These are phyloP conservation scores for Coreoperca whiteheadi DNA, from an alignment of 2,113 vertebrate species.

Conservation along the genomic window DNA sequence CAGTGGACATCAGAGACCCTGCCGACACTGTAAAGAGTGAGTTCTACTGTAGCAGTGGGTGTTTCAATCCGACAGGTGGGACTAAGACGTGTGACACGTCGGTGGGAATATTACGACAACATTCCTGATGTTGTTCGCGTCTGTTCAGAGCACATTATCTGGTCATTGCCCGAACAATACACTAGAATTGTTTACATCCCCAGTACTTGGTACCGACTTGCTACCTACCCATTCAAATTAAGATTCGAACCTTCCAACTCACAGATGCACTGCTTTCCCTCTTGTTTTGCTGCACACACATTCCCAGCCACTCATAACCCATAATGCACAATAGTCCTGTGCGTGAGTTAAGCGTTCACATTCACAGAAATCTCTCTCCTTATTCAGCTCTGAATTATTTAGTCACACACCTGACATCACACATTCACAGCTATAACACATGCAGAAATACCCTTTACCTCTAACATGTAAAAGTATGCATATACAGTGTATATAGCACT, in stretches of 20 bases:
- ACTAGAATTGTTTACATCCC: background rate
- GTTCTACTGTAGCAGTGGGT: background rate
- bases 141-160: background rate
- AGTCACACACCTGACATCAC: background rate
- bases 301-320: background rate
- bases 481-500: background rate
- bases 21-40: background rate
- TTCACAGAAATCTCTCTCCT: background rate
- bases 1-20: background rate
- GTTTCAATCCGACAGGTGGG: background rate
- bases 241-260: background rate
- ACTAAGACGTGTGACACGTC: background rate
- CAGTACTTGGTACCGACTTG: background rate
- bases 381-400: constrained; percentile 48
- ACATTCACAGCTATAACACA: background rate
- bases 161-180: background rate
- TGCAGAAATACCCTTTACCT: background rate
- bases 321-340: background rate
- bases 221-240: background rate
- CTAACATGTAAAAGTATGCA: background rate
- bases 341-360: constrained; percentile 2
- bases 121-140: too few species aligned
- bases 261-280: background rate
- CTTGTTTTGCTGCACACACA: background rate
- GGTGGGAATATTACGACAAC: background rate